These are phyloP conservation scores for Limnodromus scolopaceus DNA, from an alignment of 2,797 vertebrate species.

Conservation along the genomic window DNA sequence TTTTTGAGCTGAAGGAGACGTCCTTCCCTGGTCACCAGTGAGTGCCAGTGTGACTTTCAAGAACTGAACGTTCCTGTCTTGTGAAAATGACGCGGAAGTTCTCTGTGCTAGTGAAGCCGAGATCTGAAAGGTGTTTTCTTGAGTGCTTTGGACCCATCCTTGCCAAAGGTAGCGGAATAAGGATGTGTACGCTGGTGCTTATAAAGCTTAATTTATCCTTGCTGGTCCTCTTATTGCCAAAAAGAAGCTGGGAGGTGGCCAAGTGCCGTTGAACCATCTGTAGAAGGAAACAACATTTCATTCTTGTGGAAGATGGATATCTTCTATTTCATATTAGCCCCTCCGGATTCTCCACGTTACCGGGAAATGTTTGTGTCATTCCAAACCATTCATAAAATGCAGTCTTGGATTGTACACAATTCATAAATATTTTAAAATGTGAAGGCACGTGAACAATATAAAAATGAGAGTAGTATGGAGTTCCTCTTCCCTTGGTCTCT, in stretches of 20 bases:
- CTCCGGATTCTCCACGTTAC: not conserved
- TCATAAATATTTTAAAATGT: not conserved
- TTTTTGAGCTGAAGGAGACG: not conserved
- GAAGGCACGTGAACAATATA: not conserved
- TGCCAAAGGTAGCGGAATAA: not conserved
- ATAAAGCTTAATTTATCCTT: not conserved
- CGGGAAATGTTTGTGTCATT: not conserved
- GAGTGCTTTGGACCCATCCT: not conserved
- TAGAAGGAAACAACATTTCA: not conserved
- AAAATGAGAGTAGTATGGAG: not conserved
- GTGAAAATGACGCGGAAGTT: not conserved
- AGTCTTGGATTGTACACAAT: not conserved
- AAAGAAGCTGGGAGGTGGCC: not conserved
- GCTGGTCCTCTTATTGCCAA: not conserved
- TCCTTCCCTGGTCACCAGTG: not conserved
- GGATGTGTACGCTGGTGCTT: not conserved
- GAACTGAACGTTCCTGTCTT: fast-evolving
- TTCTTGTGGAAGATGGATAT: not conserved
- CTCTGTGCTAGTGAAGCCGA: not conserved
- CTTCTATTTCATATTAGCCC: not conserved
- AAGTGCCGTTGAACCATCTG: not conserved
- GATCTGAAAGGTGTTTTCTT: not conserved
- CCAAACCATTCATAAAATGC: not conserved
- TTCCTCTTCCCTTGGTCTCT: not conserved
- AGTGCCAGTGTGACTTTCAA: not conserved